A percentile compares a stretch with the other conserved stretches of the same genome.
Evolutionary conservation across 2,113 vertebrate species (phyloP).

Genomic region (Lamprotornis superbus): DNA sequence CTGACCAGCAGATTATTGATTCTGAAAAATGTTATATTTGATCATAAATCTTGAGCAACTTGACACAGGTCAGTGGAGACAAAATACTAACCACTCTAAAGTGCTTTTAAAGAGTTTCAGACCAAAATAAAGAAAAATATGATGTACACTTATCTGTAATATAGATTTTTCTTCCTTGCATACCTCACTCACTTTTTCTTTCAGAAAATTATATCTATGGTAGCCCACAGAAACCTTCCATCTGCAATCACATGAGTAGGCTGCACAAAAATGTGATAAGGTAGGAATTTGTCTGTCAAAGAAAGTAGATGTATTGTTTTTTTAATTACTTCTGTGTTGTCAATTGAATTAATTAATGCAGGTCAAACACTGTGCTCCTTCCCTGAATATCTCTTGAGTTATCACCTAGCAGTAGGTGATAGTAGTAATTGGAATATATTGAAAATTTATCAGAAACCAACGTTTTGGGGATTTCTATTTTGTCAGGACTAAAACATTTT

Average conservation of each 20-base stretch:
- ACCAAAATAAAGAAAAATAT: neutral
- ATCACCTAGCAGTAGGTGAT: neutral
- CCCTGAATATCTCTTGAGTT: neutral
- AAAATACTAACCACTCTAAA: constrained; percentile 9
- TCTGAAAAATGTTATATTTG: neutral
- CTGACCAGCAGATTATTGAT: neutral
- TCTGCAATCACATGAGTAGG: neutral
- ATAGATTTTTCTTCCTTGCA: neutral
- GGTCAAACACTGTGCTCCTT: neutral
- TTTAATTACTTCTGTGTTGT: neutral
- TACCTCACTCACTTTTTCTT: neutral
- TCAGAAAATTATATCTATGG: neutral
- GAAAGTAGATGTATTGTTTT: neutral
- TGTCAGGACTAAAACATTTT: neutral
- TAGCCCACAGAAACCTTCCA: neutral
- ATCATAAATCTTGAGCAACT: neutral
- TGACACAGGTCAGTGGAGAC: neutral
- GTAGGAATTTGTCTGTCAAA: neutral
- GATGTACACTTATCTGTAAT: neutral
- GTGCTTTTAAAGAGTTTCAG: constrained; percentile 14
- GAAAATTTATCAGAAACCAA: neutral
- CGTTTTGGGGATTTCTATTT: neutral
- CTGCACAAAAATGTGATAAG: neutral
- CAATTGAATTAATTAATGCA: neutral
- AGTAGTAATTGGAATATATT: neutral